Percentiles rank a stretch among this genome's conserved stretches.
phyloP scores from a whole-genome alignment of 2,113 vertebrate genomes.

The Cephalopholis sonnerati region DNA sequence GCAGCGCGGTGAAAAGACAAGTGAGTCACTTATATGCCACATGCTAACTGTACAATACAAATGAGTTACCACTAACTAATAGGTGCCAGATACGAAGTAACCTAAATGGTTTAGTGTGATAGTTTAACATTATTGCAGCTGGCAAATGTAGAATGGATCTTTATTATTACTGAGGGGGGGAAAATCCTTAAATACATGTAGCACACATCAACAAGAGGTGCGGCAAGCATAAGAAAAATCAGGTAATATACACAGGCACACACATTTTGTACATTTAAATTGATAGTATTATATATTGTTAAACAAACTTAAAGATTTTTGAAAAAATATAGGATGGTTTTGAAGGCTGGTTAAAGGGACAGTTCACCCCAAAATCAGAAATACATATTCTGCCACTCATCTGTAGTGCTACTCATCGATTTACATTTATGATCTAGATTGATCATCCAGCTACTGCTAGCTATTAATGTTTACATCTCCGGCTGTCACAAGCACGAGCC shows the following conservation, averaged over 20 bases:
- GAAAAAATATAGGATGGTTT: neutral
- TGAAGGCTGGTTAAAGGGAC: neutral
- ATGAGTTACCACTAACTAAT: constrained; percentile 53
- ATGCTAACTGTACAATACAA: constrained; percentile 47
- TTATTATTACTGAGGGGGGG: neutral
- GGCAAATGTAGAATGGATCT: neutral
- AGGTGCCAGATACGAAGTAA: constrained; percentile 37
- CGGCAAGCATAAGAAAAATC: neutral
- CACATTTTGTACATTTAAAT: neutral
- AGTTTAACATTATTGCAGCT: constrained; percentile 12
- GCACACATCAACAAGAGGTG: neutral
- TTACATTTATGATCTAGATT: too few species aligned
- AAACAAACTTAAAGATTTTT: neutral
- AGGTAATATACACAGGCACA: neutral
- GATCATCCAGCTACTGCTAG: too few species aligned
- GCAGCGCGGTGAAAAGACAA: constrained; percentile 33
- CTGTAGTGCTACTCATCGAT: too few species aligned
- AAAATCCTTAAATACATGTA: neutral
- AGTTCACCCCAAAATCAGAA: too few species aligned
- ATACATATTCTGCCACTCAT: too few species aligned
- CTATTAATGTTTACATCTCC: too few species aligned
- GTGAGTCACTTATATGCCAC: constrained; percentile 53
- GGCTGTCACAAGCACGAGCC: too few species aligned
- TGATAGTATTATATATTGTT: neutral
- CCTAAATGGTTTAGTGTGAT: constrained; percentile 19